Evolutionary conservation across 2,113 vertebrate species (phyloP), one percentile per base, ranked within the genome.

Genomic region (Antigone vipio): DNA sequence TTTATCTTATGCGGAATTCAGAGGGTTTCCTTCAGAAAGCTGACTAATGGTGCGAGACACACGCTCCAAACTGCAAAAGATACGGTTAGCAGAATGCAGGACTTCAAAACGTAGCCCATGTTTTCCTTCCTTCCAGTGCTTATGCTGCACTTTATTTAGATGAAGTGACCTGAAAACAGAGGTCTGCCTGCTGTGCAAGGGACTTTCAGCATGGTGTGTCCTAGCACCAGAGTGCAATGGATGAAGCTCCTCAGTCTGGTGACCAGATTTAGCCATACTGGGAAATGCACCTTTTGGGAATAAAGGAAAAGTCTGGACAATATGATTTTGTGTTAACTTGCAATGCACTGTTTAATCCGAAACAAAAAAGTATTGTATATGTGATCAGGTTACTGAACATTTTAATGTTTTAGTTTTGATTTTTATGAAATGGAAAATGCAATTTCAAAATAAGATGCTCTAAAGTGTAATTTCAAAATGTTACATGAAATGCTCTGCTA

Each of bases 151-250:
- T 87, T 91, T 11, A 60, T 49, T 73, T n/a, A 85, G 45, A 44
- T 30, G 6, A 75, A 86, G 62, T 30, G 68, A 74, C 9, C 22
- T 5, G 0, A 63, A 91, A 87, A 29, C 11, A 72, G 66, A 85
- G 49, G 15, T 55, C 66, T 76, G 74, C 23, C 58, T 79, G 26
- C 45, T 85, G 66, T 56, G 76, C 50, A 44, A 52, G 42, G 53
- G n/a, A 58, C 38, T 84, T 86, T 34, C 22, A 42, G 29, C 64
- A 50, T 3, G 21, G 59, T 8, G 27, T 24, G 67, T 55, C 58
- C 64, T 72, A 71, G 9, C 49, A 87, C 30, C 0, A 0, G 34
- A 56, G 9, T 2, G 14, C 1, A 0, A 81, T 13, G 56, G 63
- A 86, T 83, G 23, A 93, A 55, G 38, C 6, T 79, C 21, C 24